Evolutionary conservation across 2,888 invertebrate species (phyloP).

Genomic region (Drosophila prolongata): DNA sequence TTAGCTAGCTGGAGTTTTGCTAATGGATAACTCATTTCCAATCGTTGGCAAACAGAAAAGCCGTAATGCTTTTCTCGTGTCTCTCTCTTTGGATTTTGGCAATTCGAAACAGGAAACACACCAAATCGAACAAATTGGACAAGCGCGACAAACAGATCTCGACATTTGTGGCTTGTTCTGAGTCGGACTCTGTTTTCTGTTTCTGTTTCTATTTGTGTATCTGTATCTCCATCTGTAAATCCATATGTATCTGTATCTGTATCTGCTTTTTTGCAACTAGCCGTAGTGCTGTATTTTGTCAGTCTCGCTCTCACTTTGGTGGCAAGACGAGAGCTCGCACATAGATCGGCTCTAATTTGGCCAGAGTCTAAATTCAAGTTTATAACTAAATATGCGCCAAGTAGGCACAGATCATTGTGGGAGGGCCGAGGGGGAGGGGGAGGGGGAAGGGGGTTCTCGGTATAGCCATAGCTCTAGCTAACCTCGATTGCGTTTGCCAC

Average conservation of each 20-base stretch:
- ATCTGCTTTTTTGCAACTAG: slow-evolving; percentile 13
- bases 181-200: slow-evolving; percentile 9
- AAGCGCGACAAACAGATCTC: slow-evolving; percentile 45
- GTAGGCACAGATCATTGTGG: slow-evolving; percentile 22
- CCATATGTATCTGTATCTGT: slow-evolving; percentile 15
- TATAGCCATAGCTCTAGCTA: slow-evolving; percentile 20
- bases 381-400: slow-evolving; percentile 72
- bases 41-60: slow-evolving; percentile 3
- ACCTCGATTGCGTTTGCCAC: slow-evolving; percentile 74
- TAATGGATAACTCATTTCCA: slow-evolving; percentile 1
- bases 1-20: background rate
- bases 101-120: slow-evolving; percentile 47
- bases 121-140: slow-evolving; percentile 40
- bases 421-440: background rate
- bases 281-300: background rate
- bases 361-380: slow-evolving; percentile 72
- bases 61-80: slow-evolving; percentile 24
- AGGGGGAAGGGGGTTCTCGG: background rate
- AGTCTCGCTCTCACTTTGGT: slow-evolving; percentile 37
- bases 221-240: slow-evolving; percentile 19
- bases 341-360: slow-evolving; percentile 61
- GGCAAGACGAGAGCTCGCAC: slow-evolving; percentile 7
- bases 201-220: slow-evolving; percentile 10
- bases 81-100: slow-evolving; percentile 29
- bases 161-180: slow-evolving; percentile 43